Percentiles rank a stretch among this genome's conserved stretches.
These are phyloP conservation scores for Drosophila pseudotakahashii DNA, from an alignment of 2,888 invertebrate species.

Conservation along the genomic window DNA sequence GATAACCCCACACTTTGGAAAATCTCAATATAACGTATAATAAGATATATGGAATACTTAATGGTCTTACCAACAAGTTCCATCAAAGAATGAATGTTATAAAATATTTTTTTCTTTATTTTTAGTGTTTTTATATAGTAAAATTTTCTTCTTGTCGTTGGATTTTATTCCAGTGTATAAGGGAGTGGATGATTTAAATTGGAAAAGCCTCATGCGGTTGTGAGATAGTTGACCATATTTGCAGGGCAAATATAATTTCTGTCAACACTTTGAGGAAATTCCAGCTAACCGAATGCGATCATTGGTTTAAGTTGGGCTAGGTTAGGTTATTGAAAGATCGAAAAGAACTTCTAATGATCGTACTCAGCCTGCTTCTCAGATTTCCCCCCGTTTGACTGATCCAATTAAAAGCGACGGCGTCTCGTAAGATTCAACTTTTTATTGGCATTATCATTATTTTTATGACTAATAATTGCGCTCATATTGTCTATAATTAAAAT, in stretches of 20 bases:
- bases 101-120: no score
- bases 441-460: slow-evolving; percentile 75
- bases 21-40: not conserved
- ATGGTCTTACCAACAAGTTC: no score
- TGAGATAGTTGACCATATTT: slow-evolving; percentile 41
- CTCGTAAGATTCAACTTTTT: slow-evolving; percentile 52
- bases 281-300: slow-evolving; percentile 33
- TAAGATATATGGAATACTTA: no score
- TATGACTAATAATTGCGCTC: slow-evolving; percentile 78
- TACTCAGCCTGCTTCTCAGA: not conserved
- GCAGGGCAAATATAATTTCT: slow-evolving; percentile 9
- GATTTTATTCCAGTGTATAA: not conserved
- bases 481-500: slow-evolving; percentile 78
- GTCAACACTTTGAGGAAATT: slow-evolving; percentile 26
- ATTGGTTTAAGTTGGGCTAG: slow-evolving; percentile 29
- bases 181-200: slow-evolving; percentile 13
- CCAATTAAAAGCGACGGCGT: slow-evolving; percentile 59
- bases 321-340: slow-evolving; percentile 11
- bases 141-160: no score
- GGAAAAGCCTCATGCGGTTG: slow-evolving; percentile 41
- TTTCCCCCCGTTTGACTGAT: slow-evolving; percentile 34
- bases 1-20: slow-evolving; percentile 8
- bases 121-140: no score
- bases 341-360: not conserved
- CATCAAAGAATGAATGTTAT: no score